Base-by-base conservation (phyloP, 2,888 invertebrate genomes). In the Nesidiocoris tenuis region DNA sequence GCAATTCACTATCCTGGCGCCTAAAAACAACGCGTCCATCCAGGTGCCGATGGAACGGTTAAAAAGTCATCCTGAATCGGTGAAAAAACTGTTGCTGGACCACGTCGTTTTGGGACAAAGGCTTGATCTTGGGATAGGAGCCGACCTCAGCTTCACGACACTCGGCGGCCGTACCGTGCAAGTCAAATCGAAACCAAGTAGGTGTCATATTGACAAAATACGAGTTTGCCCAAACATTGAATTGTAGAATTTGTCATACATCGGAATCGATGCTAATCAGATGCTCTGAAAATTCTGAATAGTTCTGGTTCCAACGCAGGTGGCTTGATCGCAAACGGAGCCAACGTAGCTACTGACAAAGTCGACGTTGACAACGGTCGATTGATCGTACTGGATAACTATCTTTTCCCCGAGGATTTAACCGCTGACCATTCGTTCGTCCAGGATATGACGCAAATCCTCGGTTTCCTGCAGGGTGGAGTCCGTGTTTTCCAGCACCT, bases 401-500 rank as follows among this genome's bases (percentile, higher is more conserved):
- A 85, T 79, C 82, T 86, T 67, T 85, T 86, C 80, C 82, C 83
- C n/a, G 84, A 85, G 77, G 84, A 83, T 25, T 66, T 80, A 18
- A 75, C 79, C 0, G 79, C 78, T 25, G 79, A 79, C 21, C 79
- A 79, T 61, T 80, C 80, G 72, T 80, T 80, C 72, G 79, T 86
- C 68, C 85, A 86, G 79, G 85, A 85, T 80, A 83, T 86, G 79
- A 83, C 84, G 81, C 85, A 86, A 81, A 85, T 88, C 81, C 83
- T 89, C 79, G 85, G 86, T 79, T 87, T 86, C 82, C 86, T 88
- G 82, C 88, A 88, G 83, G 87, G 87, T 78, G 88, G 88, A 76
- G 88, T 88, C 76, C 85, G 88, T 82, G 88, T 88, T 68, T 89
- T 89, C 82, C 88, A 88, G 81, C 88, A 88, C 82, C 88, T 88